Evolutionary conservation across 2,888 invertebrate genomes (phyloP).

Genomic region (Liodrosophila aerea): DNA sequence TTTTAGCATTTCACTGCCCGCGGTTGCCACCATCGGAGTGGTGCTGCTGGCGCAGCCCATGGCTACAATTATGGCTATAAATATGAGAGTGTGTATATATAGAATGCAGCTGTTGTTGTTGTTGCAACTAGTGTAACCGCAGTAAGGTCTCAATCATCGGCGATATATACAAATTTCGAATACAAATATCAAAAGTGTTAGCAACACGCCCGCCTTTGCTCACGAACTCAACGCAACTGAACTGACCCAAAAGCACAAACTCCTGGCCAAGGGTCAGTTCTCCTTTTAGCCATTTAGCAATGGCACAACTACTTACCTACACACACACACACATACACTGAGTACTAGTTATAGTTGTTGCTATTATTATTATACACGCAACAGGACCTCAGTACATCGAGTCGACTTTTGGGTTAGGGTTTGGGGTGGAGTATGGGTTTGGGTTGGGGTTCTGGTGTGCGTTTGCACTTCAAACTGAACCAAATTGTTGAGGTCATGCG

Average conservation of each 20-base stretch:
- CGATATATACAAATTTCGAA: slow-evolving; percentile 39
- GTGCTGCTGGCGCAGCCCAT: slow-evolving; percentile 81
- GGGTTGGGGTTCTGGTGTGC: slow-evolving; percentile 48
- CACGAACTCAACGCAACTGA: slow-evolving; percentile 77
- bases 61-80: slow-evolving; percentile 22
- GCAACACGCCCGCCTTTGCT: slow-evolving; percentile 69
- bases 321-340: slow-evolving; percentile 18
- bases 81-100: slow-evolving; percentile 21
- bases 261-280: slow-evolving; percentile 57
- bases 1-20: slow-evolving; percentile 80
- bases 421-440: too few relatives aligned
- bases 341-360: slow-evolving; percentile 30
- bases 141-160: slow-evolving; percentile 19
- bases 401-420: slow-evolving; percentile 31
- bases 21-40: slow-evolving; percentile 80
- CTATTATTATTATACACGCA: slow-evolving; percentile 51
- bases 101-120: slow-evolving; percentile 11
- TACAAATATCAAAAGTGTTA: slow-evolving; percentile 19
- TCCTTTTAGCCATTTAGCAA: slow-evolving; percentile 46
- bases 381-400: slow-evolving; percentile 62
- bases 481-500: slow-evolving; percentile 77
- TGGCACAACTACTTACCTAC: slow-evolving; percentile 14
- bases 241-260: slow-evolving; percentile 60
- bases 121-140: too few relatives aligned
- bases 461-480: slow-evolving; percentile 65